Evolutionary conservation across 2,113 vertebrate species (phyloP).

Genomic region (Arothron firmamentum): DNA sequence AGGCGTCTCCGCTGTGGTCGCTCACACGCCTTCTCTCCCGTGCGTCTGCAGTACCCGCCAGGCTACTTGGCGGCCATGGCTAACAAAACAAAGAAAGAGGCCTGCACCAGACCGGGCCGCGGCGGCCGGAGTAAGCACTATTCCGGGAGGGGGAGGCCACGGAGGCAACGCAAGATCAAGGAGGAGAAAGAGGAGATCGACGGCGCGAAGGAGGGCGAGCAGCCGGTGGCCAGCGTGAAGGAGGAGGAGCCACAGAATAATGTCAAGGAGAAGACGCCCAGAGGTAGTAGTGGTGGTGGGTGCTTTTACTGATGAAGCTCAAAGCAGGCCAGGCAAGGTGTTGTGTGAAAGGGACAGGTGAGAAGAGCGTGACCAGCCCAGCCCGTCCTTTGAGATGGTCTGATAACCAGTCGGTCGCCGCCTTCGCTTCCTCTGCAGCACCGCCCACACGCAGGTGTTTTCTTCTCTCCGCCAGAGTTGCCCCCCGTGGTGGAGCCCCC

Average conservation of each 20-base stretch:
- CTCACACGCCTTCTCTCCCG: background rate
- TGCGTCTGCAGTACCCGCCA: slow-evolving; percentile 84
- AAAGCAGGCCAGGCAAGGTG: slow-evolving; percentile 47
- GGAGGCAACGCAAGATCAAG: slow-evolving; percentile 68
- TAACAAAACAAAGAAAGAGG: slow-evolving; percentile 90
- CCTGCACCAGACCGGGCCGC: slow-evolving; percentile 60
- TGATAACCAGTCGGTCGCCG: background rate
- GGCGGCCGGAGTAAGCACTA: slow-evolving; percentile 77
- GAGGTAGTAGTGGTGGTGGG: slow-evolving; percentile 79
- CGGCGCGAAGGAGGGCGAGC: background rate
- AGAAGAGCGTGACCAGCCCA: slow-evolving; percentile 7
- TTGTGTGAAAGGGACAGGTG: slow-evolving; percentile 46
- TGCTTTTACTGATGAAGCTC: slow-evolving; percentile 41
- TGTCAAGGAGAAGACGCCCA: slow-evolving; percentile 79
- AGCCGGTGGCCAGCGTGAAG: slow-evolving; percentile 11
- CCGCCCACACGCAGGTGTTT: slow-evolving; percentile 29
- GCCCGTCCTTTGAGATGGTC: background rate
- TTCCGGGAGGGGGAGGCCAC: slow-evolving; percentile 69
- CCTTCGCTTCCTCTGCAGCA: background rate
- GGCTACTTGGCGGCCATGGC: slow-evolving; percentile 94
- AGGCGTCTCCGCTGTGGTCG: background rate
- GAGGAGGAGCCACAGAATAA: slow-evolving; percentile 75
- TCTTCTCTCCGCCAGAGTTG: slow-evolving; percentile 40
- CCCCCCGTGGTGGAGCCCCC: slow-evolving; percentile 61
- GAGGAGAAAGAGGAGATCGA: slow-evolving; percentile 55